Evolutionary conservation across 2,797 vertebrate genomes (phyloP), one percentile per base, ranked within the genome.

Genomic region (Typhlichthys subterraneus): DNA sequence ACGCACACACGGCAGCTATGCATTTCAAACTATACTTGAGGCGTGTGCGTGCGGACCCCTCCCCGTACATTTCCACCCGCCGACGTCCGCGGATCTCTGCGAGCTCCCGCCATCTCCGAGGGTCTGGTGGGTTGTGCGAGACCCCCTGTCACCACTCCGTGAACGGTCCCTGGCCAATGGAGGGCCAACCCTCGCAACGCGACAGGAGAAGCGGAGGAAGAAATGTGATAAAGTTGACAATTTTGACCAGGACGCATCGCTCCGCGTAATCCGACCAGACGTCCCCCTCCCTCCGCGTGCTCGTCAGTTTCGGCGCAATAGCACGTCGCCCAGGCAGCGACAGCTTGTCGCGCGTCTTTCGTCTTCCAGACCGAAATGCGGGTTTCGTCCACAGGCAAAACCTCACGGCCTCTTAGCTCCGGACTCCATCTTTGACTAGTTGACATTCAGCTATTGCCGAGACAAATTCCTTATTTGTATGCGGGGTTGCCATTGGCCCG

Each of bases 341-440:
- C 23, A 54, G 49, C 69, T 78, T 74, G 70, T 46, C 58, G 61
- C 69, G 62, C 70, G 69, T 23, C 54, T 70, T 49, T 74, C 65
- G 70, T 75, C 14, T 53, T 51, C 56, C 56, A 57, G 80, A 64
- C 62, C 67, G 70, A 79, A 85, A 82, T 67, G 69, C 68, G 19
- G 72, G 78, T 83, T 89, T 81, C 88, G 88, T 91, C 90, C 91
- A 77, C 83, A 83, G 90, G 88, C 88, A 91, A 91, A 76, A 2
- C 91, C 94, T 94, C 93, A 91, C 94, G 95, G 94, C 93, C 91
- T 92, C 86, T 92, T 89, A 88, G 88, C 93, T 91, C 80, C 91
- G 86, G 94, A 95, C 96, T 97, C 96, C 96, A 97, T 97, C 95
- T 98, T 97, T 97, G 95, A 96, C 95, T 94, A 91, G 93, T 95